Conservation (phyloP, 2,888 invertebrate species). For the Stenodema calcarata region DNA sequence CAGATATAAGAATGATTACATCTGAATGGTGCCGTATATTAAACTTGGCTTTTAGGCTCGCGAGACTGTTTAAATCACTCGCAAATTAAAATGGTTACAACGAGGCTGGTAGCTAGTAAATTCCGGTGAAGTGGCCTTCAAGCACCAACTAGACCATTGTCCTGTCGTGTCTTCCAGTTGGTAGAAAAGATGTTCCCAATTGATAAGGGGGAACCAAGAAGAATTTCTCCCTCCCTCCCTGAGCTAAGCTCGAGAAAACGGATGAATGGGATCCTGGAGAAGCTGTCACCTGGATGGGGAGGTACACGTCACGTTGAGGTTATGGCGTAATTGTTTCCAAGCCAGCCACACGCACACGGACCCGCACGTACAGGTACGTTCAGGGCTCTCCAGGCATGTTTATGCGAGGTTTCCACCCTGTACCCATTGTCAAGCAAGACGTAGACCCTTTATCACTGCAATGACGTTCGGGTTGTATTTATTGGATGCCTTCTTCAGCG, state of each 20-base stretch:
- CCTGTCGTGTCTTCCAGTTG: constrained; percentile 41
- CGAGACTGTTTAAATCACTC: constrained; percentile 38
- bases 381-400: constrained; percentile 26
- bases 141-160: constrained; percentile 43
- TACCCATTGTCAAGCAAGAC: constrained; percentile 42
- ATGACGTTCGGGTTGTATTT: constrained; percentile 41
- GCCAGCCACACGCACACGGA: constrained; percentile 34
- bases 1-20: constrained; percentile 26
- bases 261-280: constrained; percentile 33
- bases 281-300: constrained; percentile 23
- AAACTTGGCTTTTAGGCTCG: constrained; percentile 39
- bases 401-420: constrained; percentile 40
- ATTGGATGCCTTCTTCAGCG: constrained; percentile 35
- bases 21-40: constrained; percentile 38
- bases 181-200: constrained; percentile 48
- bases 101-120: constrained; percentile 47
- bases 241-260: not conserved
- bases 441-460: constrained; percentile 46
- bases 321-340: constrained; percentile 46
- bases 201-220: constrained; percentile 38
- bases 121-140: constrained; percentile 40
- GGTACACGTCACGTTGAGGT: constrained; percentile 43
- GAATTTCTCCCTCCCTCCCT: not conserved
- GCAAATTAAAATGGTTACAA: constrained; percentile 49
- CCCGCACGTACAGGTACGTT: constrained; percentile 21